These are phyloP conservation scores for Esox masquinongy DNA, from an alignment of 2,797 vertebrate genomes.

Conservation along the genomic window DNA sequence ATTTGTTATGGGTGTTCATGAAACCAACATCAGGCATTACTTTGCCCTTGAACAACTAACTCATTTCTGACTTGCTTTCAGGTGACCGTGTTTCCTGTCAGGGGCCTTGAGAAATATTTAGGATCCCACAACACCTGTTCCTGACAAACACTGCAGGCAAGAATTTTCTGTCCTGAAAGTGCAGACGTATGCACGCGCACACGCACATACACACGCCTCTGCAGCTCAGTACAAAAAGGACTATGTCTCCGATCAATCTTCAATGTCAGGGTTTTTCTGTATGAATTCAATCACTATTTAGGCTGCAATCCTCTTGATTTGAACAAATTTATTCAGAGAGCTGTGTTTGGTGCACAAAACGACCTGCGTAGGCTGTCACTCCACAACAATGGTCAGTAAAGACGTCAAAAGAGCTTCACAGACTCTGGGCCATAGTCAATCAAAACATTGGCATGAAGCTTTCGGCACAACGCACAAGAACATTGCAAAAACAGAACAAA, in stretches of 20 bases:
- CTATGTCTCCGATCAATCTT: neutral
- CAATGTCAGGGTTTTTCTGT: neutral
- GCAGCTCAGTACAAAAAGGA: slow-evolving; percentile 41
- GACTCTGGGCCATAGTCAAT: too few species aligned
- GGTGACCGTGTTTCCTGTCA: neutral
- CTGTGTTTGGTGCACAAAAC: too few species aligned
- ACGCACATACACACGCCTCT: slow-evolving; percentile 14
- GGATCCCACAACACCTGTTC: slow-evolving; percentile 51
- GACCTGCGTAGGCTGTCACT: too few species aligned
- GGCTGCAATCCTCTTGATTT: too few species aligned
- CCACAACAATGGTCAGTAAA: too few species aligned
- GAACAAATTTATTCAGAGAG: too few species aligned
- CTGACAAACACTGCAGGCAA: slow-evolving; percentile 43
- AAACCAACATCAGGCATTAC: neutral
- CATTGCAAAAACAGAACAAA: slow-evolving; percentile 43
- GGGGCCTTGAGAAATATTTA: slow-evolving; percentile 7
- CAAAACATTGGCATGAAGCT: too few species aligned
- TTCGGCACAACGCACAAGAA: too few species aligned
- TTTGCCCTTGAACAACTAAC: neutral
- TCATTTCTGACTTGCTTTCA: neutral
- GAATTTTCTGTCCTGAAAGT: slow-evolving; percentile 34
- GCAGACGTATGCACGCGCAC: slow-evolving; percentile 14
- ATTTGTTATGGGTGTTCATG: neutral
- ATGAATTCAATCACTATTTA: too few species aligned
- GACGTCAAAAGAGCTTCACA: too few species aligned